Evolutionary conservation across 2,888 invertebrate species (phyloP), one percentile per base, ranked within the genome.

Genomic region (Watsonalla binaria): DNA sequence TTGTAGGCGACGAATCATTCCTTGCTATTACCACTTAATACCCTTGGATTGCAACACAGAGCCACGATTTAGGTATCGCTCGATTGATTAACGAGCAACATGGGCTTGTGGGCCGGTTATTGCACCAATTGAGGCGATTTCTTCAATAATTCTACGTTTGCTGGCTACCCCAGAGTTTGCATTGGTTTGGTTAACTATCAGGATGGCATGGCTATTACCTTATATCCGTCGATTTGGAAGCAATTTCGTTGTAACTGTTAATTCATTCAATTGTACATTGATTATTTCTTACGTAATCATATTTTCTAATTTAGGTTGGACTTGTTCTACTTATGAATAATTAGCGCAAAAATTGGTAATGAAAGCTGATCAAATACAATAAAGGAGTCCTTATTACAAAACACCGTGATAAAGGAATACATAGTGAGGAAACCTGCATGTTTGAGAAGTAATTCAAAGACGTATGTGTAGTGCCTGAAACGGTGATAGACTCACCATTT

Each of bases 71-170:
- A 70, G 72, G 78, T 74, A 75, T 76, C 70, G 63, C 60, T 56
- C 66, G 73, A 78, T 81, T 80, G 79, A 80, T 82, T 80, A 78
- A 83, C 78, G 78, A 79, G 69, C 67, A 63, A 65, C 60, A 54
- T 55, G 60, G 52, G 65, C 59, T 65, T 65, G 60, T 61, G 53
- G 56, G 65, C 60, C 66, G 61, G 62, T 63, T 57, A 65, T 79
- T 79, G 72, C 68, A 60, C 58, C 66, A 85, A 76, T 71, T 74
- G 58, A 79, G 78, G 74, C 80, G 73, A 72, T 77, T 78, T 80
- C 64, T 65, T 64, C 60, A 59, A 59, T 78, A 79, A 78, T 79
- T 57, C 66, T 61, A 68, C 59, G 72, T 63, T 70, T 66, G 59
- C 61, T 61, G 35, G 37, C 37, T 13, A 49, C 39, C 35, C 13